Evolutionary conservation across 2,888 invertebrate genomes (phyloP).

Genomic region (Aspidiotus rigidus): DNA sequence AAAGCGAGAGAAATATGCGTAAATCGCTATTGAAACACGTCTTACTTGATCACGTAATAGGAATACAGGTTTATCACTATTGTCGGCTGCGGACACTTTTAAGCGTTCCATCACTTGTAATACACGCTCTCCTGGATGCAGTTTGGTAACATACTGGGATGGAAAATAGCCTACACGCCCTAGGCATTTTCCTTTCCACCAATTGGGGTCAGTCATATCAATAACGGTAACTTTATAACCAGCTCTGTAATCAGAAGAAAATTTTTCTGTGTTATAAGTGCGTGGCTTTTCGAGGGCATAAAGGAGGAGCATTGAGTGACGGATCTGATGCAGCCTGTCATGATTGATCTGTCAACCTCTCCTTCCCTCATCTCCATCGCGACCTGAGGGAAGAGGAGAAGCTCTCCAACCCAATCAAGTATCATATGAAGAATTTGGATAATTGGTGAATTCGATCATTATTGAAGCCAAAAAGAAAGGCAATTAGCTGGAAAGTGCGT

Average conservation of each 20-base stretch:
- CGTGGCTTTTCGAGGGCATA: background rate
- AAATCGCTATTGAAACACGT: background rate
- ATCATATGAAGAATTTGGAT: too few species aligned
- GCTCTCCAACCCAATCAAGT: too few species aligned
- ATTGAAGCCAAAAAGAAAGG: too few species aligned
- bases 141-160: slow-evolving; percentile 83
- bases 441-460: too few species aligned
- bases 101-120: slow-evolving; percentile 78
- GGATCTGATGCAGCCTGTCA: too few species aligned
- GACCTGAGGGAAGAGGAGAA: too few species aligned
- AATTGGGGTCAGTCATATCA: slow-evolving; percentile 88
- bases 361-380: too few species aligned
- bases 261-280: background rate
- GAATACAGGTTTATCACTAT: slow-evolving; percentile 53
- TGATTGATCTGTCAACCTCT: too few species aligned
- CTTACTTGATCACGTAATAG: slow-evolving; percentile 71
- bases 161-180: slow-evolving; percentile 89
- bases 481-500: too few species aligned
- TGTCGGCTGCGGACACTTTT: slow-evolving; percentile 78
- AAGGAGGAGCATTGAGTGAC: too few species aligned
- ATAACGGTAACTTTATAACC: slow-evolving; percentile 86
- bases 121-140: slow-evolving; percentile 82
- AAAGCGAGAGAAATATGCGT: background rate
- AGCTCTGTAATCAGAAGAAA: slow-evolving; percentile 47
- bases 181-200: slow-evolving; percentile 94